A percentile compares a stretch with the other conserved stretches of the same genome.
Conservation (phyloP, 1,140 invertebrate species). For the Caenorhabditis latens region DNA sequence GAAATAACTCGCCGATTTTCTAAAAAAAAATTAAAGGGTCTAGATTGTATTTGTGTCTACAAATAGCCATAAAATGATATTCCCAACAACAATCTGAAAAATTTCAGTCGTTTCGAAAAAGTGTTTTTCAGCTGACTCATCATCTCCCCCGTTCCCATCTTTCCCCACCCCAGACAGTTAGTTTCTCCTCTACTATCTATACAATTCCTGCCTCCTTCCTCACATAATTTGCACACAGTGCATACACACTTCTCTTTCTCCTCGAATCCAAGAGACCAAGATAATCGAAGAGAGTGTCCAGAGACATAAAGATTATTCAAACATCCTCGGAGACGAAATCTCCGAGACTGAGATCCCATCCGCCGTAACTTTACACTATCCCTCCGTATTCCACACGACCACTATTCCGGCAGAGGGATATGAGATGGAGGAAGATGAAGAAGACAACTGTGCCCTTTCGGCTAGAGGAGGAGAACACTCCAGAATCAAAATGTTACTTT, state of each 20-base stretch:
- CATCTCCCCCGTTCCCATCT: no score
- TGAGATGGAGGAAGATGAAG: no score
- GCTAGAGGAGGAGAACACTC: no score
- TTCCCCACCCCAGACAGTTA: no score
- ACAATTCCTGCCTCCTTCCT: background rate
- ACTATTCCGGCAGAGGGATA: background rate
- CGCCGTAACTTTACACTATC: conserved; percentile 47
- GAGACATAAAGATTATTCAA: conserved; percentile 24
- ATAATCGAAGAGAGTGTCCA: background rate
- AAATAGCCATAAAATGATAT: no score
- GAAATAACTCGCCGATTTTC: no score
- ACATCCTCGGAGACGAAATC: background rate
- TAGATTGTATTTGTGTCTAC: no score
- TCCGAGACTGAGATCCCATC: background rate
- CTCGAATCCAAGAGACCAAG: background rate
- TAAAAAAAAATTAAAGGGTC: background rate
- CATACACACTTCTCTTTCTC: conserved; percentile 2
- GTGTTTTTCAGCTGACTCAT: background rate
- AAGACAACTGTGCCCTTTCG: no score
- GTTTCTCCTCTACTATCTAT: background rate
- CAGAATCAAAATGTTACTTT: no score
- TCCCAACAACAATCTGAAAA: no score
- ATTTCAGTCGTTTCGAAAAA: no score
- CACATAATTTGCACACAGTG: conserved; percentile 27
- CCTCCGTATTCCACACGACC: background rate